A percentile compares a stretch with the other conserved stretches of the same genome.
These are phyloP conservation scores for Cygnus olor DNA, from an alignment of 2,797 vertebrate species.

Conservation along the genomic window DNA sequence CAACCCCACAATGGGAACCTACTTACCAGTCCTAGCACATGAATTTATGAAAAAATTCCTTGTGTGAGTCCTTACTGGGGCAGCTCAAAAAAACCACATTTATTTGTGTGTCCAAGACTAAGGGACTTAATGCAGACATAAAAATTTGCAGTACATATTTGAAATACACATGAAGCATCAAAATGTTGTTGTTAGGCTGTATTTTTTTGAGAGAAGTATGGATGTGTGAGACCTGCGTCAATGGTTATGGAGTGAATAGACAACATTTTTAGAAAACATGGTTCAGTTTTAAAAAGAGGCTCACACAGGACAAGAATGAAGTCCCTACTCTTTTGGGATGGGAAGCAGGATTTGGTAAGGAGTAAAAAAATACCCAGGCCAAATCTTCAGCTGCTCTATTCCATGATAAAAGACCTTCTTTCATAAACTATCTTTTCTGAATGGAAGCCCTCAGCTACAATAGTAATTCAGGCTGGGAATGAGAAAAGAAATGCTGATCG, in stretches of 20 bases:
- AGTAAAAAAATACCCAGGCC: neutral
- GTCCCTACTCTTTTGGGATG: neutral
- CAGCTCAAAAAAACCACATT: fast-evolving
- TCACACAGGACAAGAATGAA: neutral
- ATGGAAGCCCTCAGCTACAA: neutral
- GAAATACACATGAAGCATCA: neutral
- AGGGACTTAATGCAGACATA: neutral
- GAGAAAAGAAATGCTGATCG: neutral
- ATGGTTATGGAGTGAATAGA: neutral
- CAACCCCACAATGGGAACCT: neutral
- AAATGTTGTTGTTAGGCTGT: neutral
- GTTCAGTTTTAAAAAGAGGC: neutral
- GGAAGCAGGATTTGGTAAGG: neutral
- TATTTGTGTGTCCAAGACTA: neutral
- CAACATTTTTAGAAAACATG: neutral
- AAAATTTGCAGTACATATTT: neutral
- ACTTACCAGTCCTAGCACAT: neutral
- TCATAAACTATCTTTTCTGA: neutral
- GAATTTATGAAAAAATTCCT: neutral
- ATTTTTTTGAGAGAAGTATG: neutral
- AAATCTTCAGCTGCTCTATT: neutral
- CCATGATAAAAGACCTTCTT: neutral
- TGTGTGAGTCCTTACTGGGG: neutral
- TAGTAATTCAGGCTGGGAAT: neutral
- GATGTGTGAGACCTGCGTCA: neutral